Evolutionary conservation across 30 jellyfish, hydroid and myxozoan species (phyloP).

Genomic region (Chironex yamaguchii): DNA sequence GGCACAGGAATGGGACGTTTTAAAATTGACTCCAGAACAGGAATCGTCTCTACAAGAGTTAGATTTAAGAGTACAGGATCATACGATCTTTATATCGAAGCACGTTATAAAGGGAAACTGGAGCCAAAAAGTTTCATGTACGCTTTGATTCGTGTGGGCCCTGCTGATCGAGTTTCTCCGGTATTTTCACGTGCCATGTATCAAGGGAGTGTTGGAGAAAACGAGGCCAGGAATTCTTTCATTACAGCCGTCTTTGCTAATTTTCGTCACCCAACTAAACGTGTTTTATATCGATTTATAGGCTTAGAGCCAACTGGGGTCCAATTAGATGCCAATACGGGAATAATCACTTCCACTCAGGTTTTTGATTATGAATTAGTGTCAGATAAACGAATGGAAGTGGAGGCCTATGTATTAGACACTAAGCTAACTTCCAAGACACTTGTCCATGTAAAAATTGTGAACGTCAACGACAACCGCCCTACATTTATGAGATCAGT

Average conservation of each 20-base stretch:
- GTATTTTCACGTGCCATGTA: conserved; percentile 82
- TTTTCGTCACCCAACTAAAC: conserved; percentile 69
- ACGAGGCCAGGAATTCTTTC: conserved; percentile 69
- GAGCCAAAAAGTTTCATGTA: conserved; percentile 74
- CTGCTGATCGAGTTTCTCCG: conserved; percentile 58
- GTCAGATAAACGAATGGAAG: conserved; percentile 49
- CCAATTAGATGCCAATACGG: conserved; percentile 67
- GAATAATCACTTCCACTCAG: conserved; percentile 78
- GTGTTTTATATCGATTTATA: conserved; percentile 40
- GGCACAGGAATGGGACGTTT: conserved; percentile 97
- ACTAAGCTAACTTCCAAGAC: conserved; percentile 51
- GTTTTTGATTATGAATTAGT: conserved; percentile 75
- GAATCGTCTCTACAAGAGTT: conserved; percentile 81
- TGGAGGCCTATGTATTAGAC: conserved; percentile 73
- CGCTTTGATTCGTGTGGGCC: conserved; percentile 68
- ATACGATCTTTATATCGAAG: conserved; percentile 85
- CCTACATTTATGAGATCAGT: conserved; percentile 81
- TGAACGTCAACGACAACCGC: conserved; percentile 79
- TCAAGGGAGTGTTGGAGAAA: conserved; percentile 73
- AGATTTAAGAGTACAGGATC: conserved; percentile 49
- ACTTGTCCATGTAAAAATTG: conserved; percentile 23
- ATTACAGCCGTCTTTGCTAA: conserved; percentile 87
- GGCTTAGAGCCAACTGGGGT: conserved; percentile 67
- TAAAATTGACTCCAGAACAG: conserved; percentile 70
- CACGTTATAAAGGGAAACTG: conserved; percentile 77